A percentile compares a stretch with the other conserved stretches of the same genome.
Conservation (phyloP, 2,888 invertebrate genomes). For the Baccha elongata region DNA sequence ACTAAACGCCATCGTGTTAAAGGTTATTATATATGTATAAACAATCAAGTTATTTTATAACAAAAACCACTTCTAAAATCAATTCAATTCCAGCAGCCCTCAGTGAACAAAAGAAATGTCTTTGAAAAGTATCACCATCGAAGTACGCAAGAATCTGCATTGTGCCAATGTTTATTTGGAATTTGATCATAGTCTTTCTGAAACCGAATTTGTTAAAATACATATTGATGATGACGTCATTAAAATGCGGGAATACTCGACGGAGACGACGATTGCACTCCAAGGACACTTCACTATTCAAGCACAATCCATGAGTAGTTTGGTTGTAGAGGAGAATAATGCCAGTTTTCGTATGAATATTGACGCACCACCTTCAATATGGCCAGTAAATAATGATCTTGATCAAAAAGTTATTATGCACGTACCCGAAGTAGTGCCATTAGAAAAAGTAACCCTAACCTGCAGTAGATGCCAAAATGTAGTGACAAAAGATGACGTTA, state of each 20-base stretch:
- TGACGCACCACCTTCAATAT: constrained; percentile 35
- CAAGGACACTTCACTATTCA: constrained; percentile 76
- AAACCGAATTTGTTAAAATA: constrained; percentile 76
- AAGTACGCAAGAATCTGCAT: constrained; percentile 79
- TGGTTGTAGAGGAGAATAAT: constrained; percentile 76
- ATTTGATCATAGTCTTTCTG: constrained; percentile 76
- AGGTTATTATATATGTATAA: background rate
- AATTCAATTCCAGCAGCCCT: constrained; percentile 39
- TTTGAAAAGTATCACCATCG: constrained; percentile 77
- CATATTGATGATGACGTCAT: constrained; percentile 72
- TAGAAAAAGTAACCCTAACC: constrained; percentile 61
- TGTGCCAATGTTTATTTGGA: constrained; percentile 79
- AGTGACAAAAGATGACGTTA: constrained; percentile 18
- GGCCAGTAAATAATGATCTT: constrained; percentile 18
- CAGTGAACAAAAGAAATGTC: constrained; percentile 75
- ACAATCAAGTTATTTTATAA: background rate
- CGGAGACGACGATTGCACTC: constrained; percentile 72
- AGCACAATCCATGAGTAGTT: constrained; percentile 76
- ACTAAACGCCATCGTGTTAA: background rate
- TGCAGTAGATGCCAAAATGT: constrained; percentile 76
- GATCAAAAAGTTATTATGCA: constrained; percentile 32
- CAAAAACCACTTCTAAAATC: background rate
- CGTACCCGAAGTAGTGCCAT: constrained; percentile 72
- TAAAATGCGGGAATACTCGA: constrained; percentile 62
- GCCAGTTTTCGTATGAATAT: constrained; percentile 79